phyloP scores from a whole-genome alignment of 2,797 vertebrate genomes.

The Premnoplex brunnescens region DNA sequence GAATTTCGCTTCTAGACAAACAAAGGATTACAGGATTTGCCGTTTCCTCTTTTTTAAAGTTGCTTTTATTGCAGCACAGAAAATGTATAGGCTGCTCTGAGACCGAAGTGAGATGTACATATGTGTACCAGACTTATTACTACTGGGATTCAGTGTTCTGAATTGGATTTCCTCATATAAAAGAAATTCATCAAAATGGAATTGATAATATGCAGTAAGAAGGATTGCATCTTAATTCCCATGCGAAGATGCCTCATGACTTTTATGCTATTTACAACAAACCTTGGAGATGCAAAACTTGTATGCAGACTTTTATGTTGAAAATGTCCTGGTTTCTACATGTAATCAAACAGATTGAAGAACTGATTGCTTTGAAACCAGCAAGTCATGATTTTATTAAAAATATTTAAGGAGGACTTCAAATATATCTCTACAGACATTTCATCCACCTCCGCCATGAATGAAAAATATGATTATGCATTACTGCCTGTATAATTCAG shows the following conservation, averaged over 20 bases:
- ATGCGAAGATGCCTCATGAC: neutral
- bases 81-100: neutral
- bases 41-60: neutral
- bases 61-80: neutral
- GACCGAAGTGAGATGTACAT: neutral
- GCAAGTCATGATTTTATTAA: conserved; percentile 19
- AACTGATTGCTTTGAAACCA: neutral
- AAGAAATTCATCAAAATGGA: conserved; percentile 38
- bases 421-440: conserved; percentile 6
- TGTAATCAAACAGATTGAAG: neutral
- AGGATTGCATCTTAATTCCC: conserved; percentile 4
- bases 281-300: neutral
- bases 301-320: neutral
- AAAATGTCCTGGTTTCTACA: neutral
- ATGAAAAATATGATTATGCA: conserved; percentile 13
- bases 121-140: neutral
- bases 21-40: neutral
- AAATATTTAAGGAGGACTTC: conserved; percentile 17
- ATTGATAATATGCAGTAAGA: neutral
- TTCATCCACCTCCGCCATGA: neutral
- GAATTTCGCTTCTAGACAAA: neutral
- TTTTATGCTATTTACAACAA: conserved; percentile 10
- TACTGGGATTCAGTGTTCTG: neutral
- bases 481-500: conserved; percentile 4
- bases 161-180: neutral